Conservation (phyloP, 2,113 vertebrate species). For the Lagopus leucura region DNA sequence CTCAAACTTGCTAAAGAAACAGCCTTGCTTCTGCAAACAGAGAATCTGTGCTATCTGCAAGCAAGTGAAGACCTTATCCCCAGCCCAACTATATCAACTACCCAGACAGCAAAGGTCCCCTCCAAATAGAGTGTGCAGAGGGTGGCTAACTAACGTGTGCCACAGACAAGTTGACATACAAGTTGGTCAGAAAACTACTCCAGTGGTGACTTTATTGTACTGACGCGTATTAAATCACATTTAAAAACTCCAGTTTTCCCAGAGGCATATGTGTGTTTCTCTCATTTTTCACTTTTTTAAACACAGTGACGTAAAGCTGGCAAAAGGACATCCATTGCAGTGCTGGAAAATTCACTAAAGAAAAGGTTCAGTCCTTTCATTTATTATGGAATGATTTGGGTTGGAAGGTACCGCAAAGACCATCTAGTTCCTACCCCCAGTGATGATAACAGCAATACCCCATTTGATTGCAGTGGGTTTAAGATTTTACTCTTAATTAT, state of each 20-base stretch:
- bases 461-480: neutral
- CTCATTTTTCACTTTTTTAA: neutral
- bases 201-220: neutral
- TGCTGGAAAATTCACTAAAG: neutral
- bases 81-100: neutral
- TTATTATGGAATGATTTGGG: neutral
- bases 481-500: neutral
- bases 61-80: neutral
- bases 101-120: neutral
- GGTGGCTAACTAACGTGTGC: neutral
- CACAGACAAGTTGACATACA: neutral
- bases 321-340: neutral
- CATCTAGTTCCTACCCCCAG: too few species aligned
- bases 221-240: neutral
- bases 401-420: too few species aligned
- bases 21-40: neutral
- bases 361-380: neutral
- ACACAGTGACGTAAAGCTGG: neutral
- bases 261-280: rapidly evolving
- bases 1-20: neutral
- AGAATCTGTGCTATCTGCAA: neutral
- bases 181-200: neutral
- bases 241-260: neutral
- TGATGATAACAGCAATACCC: neutral
- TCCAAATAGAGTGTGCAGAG: neutral